Evolutionary conservation across 1,140 invertebrate species (phyloP).

Genomic region (Sarcophaga peregrina): DNA sequence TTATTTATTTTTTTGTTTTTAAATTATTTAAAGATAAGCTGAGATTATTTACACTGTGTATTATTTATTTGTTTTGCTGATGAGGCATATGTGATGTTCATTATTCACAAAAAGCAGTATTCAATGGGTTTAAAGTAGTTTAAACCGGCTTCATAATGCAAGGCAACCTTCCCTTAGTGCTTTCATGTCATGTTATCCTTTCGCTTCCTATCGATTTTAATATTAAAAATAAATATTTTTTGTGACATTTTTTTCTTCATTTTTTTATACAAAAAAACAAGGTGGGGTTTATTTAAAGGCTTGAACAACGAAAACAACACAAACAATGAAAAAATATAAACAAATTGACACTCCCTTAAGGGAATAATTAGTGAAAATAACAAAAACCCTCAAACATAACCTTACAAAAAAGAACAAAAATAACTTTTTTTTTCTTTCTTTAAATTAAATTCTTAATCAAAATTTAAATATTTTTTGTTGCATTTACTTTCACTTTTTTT

Average conservation of each 20-base stretch:
- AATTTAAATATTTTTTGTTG: too few species aligned
- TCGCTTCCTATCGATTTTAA: slow-evolving; percentile 5
- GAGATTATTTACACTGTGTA: too few species aligned
- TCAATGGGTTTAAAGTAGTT: background rate
- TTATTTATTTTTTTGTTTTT: too few species aligned
- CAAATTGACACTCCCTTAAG: background rate
- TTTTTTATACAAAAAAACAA: too few species aligned
- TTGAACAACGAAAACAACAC: background rate
- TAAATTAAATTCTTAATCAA: too few species aligned
- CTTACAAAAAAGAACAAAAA: too few species aligned
- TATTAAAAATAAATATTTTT: slow-evolving; percentile 5
- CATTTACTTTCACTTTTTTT: too few species aligned
- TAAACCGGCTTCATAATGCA: background rate
- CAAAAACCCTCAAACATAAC: too few species aligned
- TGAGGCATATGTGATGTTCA: background rate
- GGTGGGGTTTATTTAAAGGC: background rate
- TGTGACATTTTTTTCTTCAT: too few species aligned
- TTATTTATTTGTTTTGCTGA: background rate
- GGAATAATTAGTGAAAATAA: background rate
- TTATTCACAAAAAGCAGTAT: background rate
- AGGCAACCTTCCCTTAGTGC: background rate
- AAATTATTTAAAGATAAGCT: background rate
- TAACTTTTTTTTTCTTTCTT: too few species aligned
- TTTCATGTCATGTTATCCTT: background rate
- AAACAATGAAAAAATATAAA: background rate